Base-by-base conservation (phyloP, 2,797 vertebrate genomes). In the Pseudopleuronectes americanus region DNA sequence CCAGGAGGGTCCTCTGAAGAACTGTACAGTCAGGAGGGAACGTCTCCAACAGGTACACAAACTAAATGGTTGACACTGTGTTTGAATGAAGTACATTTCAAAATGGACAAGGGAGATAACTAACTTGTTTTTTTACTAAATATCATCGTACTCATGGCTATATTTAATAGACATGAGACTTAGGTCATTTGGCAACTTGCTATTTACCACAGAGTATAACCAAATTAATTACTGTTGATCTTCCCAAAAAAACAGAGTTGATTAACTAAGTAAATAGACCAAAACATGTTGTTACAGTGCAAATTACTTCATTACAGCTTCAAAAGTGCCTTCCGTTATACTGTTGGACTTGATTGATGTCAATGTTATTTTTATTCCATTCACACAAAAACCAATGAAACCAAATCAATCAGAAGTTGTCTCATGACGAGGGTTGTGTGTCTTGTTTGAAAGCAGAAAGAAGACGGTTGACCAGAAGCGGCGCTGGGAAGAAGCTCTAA, bases 401-500 rank as follows among this genome's bases (percentile, higher is more conserved):
- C 7, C 19, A 10, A 2, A 13, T 45, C 0, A 31, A 16, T 45
- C 2, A 56, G 17, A 60, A 17, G n/a, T 36, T 3, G 4, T 31
- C 7, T 53, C 0, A 3, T 38, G 1, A 59, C 0, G 0, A 6
- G 0, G 51, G 1, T 36, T 33, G 17, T 21, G 6, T 67, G 12
- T 53, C 14, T 4, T 61, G 4, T 80, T 59, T 74, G 57, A 31
- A 63, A 62, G 19, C 86, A 97, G 97, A 93, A 76, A 90, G 94
- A 92, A 87, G 88, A 57, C 75, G 77, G 41, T 81, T 78, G 17
- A 74, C 84, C 93, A 94, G 66, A 98, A 98, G 84, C 93, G 96
- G 5, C 94, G 91, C 19, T 90, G 71, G 63, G 95, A 97, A 81
- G 95, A 96, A 90, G 87, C 65, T 92, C 88, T 16, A 97, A 97